phyloP scores from a whole-genome alignment of 2,113 vertebrate species.

The Apteryx owenii region DNA sequence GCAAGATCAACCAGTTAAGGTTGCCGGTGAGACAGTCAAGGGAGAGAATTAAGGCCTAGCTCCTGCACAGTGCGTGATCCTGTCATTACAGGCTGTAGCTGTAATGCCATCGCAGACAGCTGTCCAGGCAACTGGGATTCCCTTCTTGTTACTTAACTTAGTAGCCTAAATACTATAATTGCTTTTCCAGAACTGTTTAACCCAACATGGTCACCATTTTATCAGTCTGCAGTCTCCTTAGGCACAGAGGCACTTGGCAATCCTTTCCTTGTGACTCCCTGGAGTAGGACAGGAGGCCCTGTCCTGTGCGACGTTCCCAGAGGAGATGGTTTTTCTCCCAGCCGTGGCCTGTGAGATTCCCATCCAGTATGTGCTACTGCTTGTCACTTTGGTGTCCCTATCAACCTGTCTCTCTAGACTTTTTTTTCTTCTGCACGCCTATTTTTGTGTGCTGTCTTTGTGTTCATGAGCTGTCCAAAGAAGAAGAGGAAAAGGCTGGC shows the following conservation, averaged over 20 bases:
- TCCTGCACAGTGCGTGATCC: rapidly evolving
- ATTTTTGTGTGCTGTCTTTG: not conserved
- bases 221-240: rapidly evolving
- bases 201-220: rapidly evolving
- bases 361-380: not conserved
- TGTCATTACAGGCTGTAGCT: rapidly evolving
- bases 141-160: not conserved
- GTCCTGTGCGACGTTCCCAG: not conserved
- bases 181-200: not conserved
- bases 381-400: not conserved
- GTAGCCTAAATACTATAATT: not conserved
- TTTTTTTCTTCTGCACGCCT: not conserved
- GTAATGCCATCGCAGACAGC: not conserved
- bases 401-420: not conserved
- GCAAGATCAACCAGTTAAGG: rapidly evolving
- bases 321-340: not conserved
- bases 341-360: not conserved
- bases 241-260: rapidly evolving
- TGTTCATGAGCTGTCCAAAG: not conserved
- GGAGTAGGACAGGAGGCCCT: not conserved
- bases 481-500: rapidly evolving
- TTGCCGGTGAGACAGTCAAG: not conserved
- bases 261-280: not conserved
- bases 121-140: not conserved
- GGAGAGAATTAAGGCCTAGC: not conserved